Evolutionary conservation across 2,888 invertebrate genomes (phyloP).

Genomic region (Syrphus vitripennis): DNA sequence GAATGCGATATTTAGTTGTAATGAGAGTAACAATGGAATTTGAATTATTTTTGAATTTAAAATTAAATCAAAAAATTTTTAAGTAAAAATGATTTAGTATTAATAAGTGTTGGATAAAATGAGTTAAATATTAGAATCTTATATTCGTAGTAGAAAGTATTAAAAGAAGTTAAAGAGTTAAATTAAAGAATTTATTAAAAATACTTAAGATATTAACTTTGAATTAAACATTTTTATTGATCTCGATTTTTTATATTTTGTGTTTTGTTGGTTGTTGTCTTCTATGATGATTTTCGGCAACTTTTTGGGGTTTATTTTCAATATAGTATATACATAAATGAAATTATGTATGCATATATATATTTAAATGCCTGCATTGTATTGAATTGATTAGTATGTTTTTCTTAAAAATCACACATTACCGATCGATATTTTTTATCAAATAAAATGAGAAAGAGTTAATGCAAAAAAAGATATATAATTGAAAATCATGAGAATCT

Average conservation of each 20-base stretch:
- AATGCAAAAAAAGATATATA: not conserved
- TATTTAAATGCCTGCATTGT: slow-evolving; percentile 40
- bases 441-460: not conserved
- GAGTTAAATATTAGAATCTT: not conserved
- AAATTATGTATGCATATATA: too few relatives aligned
- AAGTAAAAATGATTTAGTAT: not conserved
- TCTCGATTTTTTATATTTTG: slow-evolving; percentile 7
- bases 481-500: not conserved
- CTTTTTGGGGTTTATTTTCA: not conserved
- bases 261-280: not conserved
- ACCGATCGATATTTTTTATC: not conserved
- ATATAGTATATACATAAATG: not conserved
- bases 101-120: not conserved
- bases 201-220: not conserved
- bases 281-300: not conserved
- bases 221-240: slow-evolving; percentile 47
- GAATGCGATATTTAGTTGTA: not conserved
- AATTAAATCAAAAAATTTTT: not conserved
- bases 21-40: too few relatives aligned
- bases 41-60: not conserved
- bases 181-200: slow-evolving; percentile 10
- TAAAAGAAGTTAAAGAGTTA: not conserved
- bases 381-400: slow-evolving; percentile 15
- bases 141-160: too few relatives aligned
- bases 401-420: slow-evolving; percentile 8